These are phyloP conservation scores for Troides aeacus DNA, from an alignment of 2,888 invertebrate genomes.

Conservation along the genomic window DNA sequence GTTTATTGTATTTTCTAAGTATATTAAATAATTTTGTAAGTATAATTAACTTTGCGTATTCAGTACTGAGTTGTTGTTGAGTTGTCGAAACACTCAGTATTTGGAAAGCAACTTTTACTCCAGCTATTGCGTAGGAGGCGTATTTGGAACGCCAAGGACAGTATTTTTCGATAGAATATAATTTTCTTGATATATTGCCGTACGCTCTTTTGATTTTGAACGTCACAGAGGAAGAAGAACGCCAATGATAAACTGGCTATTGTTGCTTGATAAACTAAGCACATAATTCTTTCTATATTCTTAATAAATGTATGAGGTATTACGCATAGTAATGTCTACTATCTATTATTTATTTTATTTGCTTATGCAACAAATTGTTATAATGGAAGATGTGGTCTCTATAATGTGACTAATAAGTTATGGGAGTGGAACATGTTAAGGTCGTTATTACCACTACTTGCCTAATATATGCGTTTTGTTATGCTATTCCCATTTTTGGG, in stretches of 20 bases:
- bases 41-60: slow-evolving; percentile 27
- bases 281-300: slow-evolving; percentile 24
- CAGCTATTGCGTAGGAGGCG: slow-evolving; percentile 59
- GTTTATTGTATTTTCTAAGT: background rate
- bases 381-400: slow-evolving; percentile 16
- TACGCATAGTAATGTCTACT: background rate
- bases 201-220: slow-evolving; percentile 38
- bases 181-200: slow-evolving; percentile 58
- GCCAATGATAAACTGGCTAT: slow-evolving; percentile 29
- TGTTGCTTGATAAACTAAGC: slow-evolving; percentile 23
- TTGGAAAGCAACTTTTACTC: slow-evolving; percentile 71
- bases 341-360: slow-evolving; percentile 20
- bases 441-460: slow-evolving; percentile 10
- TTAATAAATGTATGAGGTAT: slow-evolving; percentile 20
- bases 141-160: slow-evolving; percentile 57
- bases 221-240: slow-evolving; percentile 10
- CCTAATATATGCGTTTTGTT: slow-evolving; percentile 11
- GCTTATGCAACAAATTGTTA: slow-evolving; percentile 26
- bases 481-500: slow-evolving; percentile 12
- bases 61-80: slow-evolving; percentile 48
- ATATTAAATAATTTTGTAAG: background rate
- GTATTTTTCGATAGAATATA: slow-evolving; percentile 51
- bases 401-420: slow-evolving; percentile 18
- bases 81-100: slow-evolving; percentile 55
- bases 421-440: slow-evolving; percentile 8